Conservation (phyloP, 2,113 vertebrate genomes). For the Corythaeola cristata region DNA sequence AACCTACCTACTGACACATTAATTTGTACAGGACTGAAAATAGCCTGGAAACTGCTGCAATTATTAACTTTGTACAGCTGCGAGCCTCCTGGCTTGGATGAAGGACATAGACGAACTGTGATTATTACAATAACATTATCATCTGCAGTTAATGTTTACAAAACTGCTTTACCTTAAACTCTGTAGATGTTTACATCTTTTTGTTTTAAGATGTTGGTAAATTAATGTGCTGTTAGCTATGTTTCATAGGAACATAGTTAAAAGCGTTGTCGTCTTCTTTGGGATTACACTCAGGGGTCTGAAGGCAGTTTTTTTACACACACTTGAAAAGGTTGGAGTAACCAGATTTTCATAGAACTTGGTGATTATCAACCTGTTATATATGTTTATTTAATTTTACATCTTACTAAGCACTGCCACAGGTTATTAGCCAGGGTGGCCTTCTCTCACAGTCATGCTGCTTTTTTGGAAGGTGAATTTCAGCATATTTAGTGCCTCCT, state of each 20-base stretch:
- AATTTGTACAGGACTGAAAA: conserved; percentile 74
- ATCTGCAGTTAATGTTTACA: conserved; percentile 86
- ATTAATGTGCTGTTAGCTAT: conserved; percentile 75
- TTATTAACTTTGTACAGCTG: conserved; percentile 73
- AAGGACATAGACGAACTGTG: conserved; percentile 78
- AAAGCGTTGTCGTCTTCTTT: conserved; percentile 76
- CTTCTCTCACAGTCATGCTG: conserved; percentile 83
- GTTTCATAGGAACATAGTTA: conserved; percentile 69
- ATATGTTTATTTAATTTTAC: conserved; percentile 79
- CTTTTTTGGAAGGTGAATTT: conserved; percentile 81
- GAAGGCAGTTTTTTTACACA: conserved; percentile 82
- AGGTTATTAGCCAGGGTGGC: conserved; percentile 78
- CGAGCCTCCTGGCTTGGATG: conserved; percentile 70
- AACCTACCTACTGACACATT: conserved; percentile 67
- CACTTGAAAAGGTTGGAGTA: conserved; percentile 84
- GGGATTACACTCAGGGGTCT: conserved; percentile 88
- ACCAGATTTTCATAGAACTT: conserved; percentile 73
- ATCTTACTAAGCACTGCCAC: conserved; percentile 83
- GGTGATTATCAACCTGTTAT: conserved; percentile 77
- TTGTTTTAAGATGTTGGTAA: conserved; percentile 76
- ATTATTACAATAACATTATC: conserved; percentile 76
- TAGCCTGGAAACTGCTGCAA: conserved; percentile 84
- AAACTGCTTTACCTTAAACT: conserved; percentile 87
- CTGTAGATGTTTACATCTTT: conserved; percentile 88
- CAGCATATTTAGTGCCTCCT: conserved; percentile 84